A percentile compares a stretch with the other conserved stretches of the same genome.
phyloP scores from a whole-genome alignment of 2,888 invertebrate species.

The Prosopocoilus inquinatus region DNA sequence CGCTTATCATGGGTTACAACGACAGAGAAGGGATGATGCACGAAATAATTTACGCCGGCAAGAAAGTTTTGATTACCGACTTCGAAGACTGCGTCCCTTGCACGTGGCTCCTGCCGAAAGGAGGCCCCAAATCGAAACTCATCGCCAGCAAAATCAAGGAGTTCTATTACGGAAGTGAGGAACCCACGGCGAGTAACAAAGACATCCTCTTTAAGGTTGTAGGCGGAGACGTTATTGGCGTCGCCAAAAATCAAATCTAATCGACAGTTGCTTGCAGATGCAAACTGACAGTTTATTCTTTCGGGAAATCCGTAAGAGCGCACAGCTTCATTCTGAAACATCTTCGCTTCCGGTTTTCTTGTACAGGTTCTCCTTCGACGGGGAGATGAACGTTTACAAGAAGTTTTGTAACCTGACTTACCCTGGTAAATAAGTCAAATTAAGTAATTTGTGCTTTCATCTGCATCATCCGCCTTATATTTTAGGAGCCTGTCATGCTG shows the following conservation, averaged over 20 bases:
- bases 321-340: constrained; percentile 32
- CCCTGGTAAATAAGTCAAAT: constrained; percentile 2
- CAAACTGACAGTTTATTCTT: constrained; percentile 43
- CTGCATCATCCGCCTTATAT: not conserved
- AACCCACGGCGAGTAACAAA: constrained; percentile 28
- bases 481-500: not conserved
- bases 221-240: constrained; percentile 32
- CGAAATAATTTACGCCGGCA: constrained; percentile 19
- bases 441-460: not conserved
- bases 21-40: constrained; percentile 36
- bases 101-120: constrained; percentile 32
- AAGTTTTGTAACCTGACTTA: constrained; percentile 10
- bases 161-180: constrained; percentile 38
- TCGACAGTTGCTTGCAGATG: constrained; percentile 22
- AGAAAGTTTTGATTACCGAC: constrained; percentile 15
- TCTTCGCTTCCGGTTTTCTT: constrained; percentile 38
- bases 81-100: constrained; percentile 31
- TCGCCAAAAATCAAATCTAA: not conserved
- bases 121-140: constrained; percentile 33
- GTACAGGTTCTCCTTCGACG: constrained; percentile 31
- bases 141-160: constrained; percentile 32
- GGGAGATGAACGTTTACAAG: constrained; percentile 22
- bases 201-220: constrained; percentile 37
- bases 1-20: constrained; percentile 35
- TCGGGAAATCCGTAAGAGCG: constrained; percentile 32